Evolutionary conservation across 2,888 invertebrate species (phyloP).

Genomic region (Meliscaeva auricollis): DNA sequence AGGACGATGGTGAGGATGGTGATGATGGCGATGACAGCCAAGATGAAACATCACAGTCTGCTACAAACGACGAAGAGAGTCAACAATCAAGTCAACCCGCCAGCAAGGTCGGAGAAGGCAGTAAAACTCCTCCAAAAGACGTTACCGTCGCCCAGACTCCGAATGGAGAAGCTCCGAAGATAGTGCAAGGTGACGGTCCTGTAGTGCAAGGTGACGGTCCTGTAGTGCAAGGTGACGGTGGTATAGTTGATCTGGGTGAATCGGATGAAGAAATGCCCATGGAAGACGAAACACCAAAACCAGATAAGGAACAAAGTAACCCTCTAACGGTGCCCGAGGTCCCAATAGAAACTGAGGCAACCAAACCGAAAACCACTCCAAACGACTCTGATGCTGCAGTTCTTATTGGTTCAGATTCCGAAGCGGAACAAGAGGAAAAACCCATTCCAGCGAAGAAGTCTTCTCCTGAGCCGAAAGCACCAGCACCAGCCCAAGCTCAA

Average conservation of each 20-base stretch:
- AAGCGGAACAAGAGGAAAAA: slow-evolving; percentile 77
- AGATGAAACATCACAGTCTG: slow-evolving; percentile 70
- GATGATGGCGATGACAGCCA: slow-evolving; percentile 67
- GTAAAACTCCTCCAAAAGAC: slow-evolving; percentile 30
- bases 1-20: slow-evolving; percentile 61
- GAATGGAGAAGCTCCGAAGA: slow-evolving; percentile 78
- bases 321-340: slow-evolving; percentile 41
- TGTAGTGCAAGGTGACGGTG: slow-evolving; percentile 66
- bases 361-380: slow-evolving; percentile 37
- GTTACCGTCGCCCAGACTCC: slow-evolving; percentile 64
- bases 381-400: slow-evolving; percentile 82
- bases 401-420: slow-evolving; percentile 82
- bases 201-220: slow-evolving; percentile 78
- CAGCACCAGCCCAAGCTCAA: background rate
- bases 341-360: slow-evolving; percentile 22
- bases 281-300: slow-evolving; percentile 34
- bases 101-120: slow-evolving; percentile 56
- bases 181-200: slow-evolving; percentile 65
- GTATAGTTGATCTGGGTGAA: slow-evolving; percentile 81
- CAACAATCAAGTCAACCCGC: slow-evolving; percentile 77
- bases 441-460: background rate
- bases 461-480: background rate
- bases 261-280: slow-evolving; percentile 80
- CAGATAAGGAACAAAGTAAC: slow-evolving; percentile 52
- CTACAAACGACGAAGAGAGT: slow-evolving; percentile 67